Base-by-base conservation (phyloP, 2,113 vertebrate species). In the Plectropomus leopardus region DNA sequence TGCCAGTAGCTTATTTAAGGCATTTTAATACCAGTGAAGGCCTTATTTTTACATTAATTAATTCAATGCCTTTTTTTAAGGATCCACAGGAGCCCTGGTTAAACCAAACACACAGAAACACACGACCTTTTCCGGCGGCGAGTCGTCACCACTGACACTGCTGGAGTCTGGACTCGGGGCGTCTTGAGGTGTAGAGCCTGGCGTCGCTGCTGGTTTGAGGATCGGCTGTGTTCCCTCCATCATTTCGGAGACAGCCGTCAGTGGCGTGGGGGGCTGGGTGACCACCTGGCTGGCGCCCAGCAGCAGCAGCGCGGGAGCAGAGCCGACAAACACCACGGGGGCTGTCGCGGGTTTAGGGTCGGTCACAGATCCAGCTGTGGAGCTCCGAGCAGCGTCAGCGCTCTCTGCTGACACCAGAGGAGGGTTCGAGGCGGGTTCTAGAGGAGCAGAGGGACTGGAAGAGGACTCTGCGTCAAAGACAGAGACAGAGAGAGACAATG, bases 81-180 rank as follows among this genome's bases (percentile, higher is more conserved):
- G n/a, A n/a, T n/a, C n/a, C n/a, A n/a, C n/a, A n/a, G n/a, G n/a
- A n/a, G n/a, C n/a, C n/a, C n/a, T n/a, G n/a, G n/a, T 61, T 17
- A 1, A 28, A 57, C 5, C 26, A 13, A 3, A 60, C 5, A 19
- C 5, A 24, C 0, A 32, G 2, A 14, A 16, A 30, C 42, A 19
- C 2, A 8, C 0, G 0, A 88, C 87, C 82, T 86, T 79, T 42
- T 85, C 74, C 30, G 30, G 72, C 0, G 28, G 4, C 0, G 26
- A 10, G 58, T 63, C 68, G 0, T 42, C 57, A 1, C 28, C 73
- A 13, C 48, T 24, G 57, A 51, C 11, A 1, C 4, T 2, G 45
- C 61, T 59, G 19, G 51, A 85, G 34, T 83, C 68, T 1, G 82
- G 72, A 48, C 82, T 80, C 50, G 71, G 53, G 17, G 17, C 32